Evolutionary conservation across 2,797 vertebrate species (phyloP), one percentile per base, ranked within the genome.

Genomic region (Forpus xanthops): DNA sequence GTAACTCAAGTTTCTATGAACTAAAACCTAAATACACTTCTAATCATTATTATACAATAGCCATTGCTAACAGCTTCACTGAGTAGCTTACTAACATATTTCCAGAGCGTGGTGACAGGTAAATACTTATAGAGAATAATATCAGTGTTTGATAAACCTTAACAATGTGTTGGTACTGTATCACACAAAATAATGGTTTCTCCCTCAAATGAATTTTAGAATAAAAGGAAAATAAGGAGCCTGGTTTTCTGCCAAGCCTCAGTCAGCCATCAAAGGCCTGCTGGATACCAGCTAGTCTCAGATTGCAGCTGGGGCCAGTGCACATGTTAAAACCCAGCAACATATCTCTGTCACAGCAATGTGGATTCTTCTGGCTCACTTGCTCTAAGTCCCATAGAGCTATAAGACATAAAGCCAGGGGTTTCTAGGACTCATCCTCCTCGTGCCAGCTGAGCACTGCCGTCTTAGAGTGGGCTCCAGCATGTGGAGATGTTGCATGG

Each of bases 381-480:
- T 76, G 52, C 55, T 52, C 30, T 0, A 28, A 55, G 65, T 58
- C 31, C 52, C 15, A 8, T 1, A 19, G 67, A 66, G 9, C 47
- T 41, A 10, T 8, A 28, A 76, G n/a, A 11, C 18, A 20, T 5
- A n/a, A 75, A 72, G 44, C 20, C 58, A n/a, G 39, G 24, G 25
- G 4, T 21, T 56, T 4, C 31, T 11, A 12, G 31, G 41, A 41
- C 37, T 52, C 37, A 7, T 41, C 41, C 65, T 25, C 33, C 58
- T 4, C 0, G 4, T 16, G 39, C 15, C 2, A 0, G 11, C 25
- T 0, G 0, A 73, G 33, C 27, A 16, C 78, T 18, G 9, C 30
- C n/a, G 25, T 19, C 14, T 30, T 41, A 65, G 61, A 35, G 8
- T 56, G 35, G 49, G 28, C 17, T 89, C 16, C 5, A 4, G 37